Percentiles rank a stretch among this genome's conserved stretches.
phyloP scores from a whole-genome alignment of 2,797 vertebrate species.

The Anabacerthia variegaticeps region DNA sequence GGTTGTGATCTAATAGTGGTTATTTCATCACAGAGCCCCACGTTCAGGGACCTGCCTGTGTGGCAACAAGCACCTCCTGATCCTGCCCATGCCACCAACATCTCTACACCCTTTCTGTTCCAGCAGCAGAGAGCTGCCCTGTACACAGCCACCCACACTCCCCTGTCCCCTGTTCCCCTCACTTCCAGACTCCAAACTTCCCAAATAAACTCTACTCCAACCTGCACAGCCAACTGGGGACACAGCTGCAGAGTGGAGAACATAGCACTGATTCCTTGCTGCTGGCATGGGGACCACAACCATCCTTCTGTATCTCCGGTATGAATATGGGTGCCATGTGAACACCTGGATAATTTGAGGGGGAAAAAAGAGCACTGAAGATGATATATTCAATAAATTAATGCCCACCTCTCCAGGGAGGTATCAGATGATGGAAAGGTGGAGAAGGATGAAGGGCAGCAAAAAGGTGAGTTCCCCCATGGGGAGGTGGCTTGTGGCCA shows the following conservation, averaged over 20 bases:
- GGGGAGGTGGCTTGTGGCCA: not conserved
- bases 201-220: not conserved
- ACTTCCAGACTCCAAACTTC: not conserved
- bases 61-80: not conserved
- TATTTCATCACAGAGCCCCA: not conserved
- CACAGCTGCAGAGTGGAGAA: not conserved
- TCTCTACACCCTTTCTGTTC: not conserved
- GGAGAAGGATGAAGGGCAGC: not conserved
- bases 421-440: not conserved
- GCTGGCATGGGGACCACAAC: not conserved
- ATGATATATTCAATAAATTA: not conserved
- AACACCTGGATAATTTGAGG: not conserved
- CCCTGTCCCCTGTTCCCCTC: not conserved
- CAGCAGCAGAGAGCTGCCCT: not conserved
- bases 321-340: not conserved
- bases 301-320: accelerated
- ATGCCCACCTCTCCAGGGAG: not conserved
- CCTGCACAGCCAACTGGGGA: not conserved
- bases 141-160: not conserved
- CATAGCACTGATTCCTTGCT: accelerated
- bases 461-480: not conserved
- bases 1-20: not conserved
- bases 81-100: not conserved
- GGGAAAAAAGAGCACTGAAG: not conserved
- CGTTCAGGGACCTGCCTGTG: not conserved